Evolutionary conservation across 2,888 invertebrate genomes (phyloP).

Genomic region (Cistogaster globosa): DNA sequence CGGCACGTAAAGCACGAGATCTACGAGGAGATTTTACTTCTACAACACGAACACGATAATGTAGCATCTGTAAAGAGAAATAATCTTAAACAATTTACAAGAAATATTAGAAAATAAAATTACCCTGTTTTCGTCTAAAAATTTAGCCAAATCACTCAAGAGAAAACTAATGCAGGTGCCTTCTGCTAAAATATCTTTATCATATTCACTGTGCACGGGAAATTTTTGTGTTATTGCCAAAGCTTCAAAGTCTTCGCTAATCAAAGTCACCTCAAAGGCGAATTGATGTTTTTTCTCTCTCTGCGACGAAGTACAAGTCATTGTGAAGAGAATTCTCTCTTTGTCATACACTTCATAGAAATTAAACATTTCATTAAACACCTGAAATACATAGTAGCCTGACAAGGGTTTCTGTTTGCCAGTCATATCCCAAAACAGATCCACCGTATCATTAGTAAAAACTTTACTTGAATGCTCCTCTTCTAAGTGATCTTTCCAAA

Average conservation of each 20-base stretch:
- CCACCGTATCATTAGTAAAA: conserved; percentile 73
- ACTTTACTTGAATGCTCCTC: conserved; percentile 84
- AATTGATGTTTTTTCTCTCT: conserved; percentile 79
- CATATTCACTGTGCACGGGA: conserved; percentile 82
- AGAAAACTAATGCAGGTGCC: conserved; percentile 81
- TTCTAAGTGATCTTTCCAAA: conserved; percentile 86
- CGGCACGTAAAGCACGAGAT: conserved; percentile 72
- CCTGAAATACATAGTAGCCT: conserved; percentile 81
- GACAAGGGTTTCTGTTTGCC: conserved; percentile 78
- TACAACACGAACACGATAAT: conserved; percentile 79
- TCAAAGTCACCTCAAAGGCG: conserved; percentile 81
- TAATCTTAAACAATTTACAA: not conserved
- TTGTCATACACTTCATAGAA: conserved; percentile 82
- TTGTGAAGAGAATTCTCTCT: conserved; percentile 80
- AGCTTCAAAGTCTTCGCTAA: conserved; percentile 80
- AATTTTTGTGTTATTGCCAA: conserved; percentile 81
- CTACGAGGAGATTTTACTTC: conserved; percentile 78
- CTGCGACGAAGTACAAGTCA: conserved; percentile 80
- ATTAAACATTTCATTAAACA: conserved; percentile 81
- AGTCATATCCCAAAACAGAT: conserved; percentile 79
- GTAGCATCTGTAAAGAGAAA: conserved; percentile 75
- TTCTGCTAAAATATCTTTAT: conserved; percentile 80
- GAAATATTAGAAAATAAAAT: not conserved
- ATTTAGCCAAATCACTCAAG: conserved; percentile 79
- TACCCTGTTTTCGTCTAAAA: conserved; percentile 79